Percentiles rank a stretch among this genome's conserved stretches.
Evolutionary conservation across 1,140 invertebrate genomes (phyloP).

Genomic region (Ylistrum balloti): DNA sequence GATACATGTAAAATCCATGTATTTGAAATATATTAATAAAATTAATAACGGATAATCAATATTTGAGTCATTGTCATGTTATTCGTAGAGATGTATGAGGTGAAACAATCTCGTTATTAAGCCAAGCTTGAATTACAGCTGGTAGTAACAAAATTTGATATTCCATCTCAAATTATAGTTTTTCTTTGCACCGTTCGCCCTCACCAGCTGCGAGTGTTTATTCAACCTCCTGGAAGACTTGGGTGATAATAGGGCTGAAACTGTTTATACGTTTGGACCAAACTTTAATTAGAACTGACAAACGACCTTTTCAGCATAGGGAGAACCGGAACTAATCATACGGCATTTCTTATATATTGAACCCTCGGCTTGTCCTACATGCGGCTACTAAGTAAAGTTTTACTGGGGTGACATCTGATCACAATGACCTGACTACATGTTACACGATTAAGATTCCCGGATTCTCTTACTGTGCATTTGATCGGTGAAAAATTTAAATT

Average conservation of each 20-base stretch:
- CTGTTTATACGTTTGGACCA: neutral
- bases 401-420: neutral
- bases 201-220: neutral
- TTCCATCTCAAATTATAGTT: neutral
- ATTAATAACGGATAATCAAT: too few relatives aligned
- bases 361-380: neutral
- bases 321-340: neutral
- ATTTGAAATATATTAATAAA: too few relatives aligned
- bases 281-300: neutral
- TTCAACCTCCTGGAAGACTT: neutral
- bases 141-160: neutral
- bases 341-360: neutral
- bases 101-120: too few relatives aligned
- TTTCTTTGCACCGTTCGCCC: neutral
- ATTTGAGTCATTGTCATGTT: too few relatives aligned
- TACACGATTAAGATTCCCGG: neutral
- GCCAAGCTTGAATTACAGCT: too few relatives aligned
- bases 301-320: neutral
- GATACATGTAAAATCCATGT: too few relatives aligned
- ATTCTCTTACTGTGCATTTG: neutral
- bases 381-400: too few relatives aligned
- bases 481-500: neutral
- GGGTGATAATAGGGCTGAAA: neutral
- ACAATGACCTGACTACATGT: neutral
- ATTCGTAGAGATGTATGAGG: too few relatives aligned